Base-by-base conservation (phyloP, 2,113 vertebrate genomes). In the Tetrao urogallus region DNA sequence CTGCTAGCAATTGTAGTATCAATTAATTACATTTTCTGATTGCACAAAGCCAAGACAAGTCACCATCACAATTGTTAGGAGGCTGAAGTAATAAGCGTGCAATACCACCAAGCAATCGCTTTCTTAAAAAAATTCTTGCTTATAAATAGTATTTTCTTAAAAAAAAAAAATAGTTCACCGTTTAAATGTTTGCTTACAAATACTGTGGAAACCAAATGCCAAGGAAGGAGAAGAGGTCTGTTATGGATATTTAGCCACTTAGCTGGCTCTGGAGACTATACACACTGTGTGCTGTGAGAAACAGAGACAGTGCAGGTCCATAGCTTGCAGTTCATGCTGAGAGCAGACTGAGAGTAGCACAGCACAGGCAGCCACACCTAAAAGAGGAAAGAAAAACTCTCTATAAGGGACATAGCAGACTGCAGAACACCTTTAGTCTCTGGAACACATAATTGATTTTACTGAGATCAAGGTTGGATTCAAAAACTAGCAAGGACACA, bases 251-350 rank as follows among this genome's bases (percentile, higher is more conserved):
- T 48, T 9, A 65, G 12, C 2, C 70, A 11, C 14, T 22, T 16
- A 50, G 3, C 16, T 34, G 8, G 3, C 2, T 69, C 21, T 60
- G 48, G 13, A 30, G 84, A 25, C 8, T 66, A 14, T 42, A 70
- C 3, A 0, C 3, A 21, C 5, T 7, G 10, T 17, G 19, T 38
- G 13, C 11, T 42, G 6, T 13, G 2, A 52, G 19, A 10, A 72
- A 32, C 10, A 73, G 24, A 48, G 4, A 40, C 9, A 42, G 1
- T 28, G 14, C 25, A 40, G 25, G 7, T 71, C n/a, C 56, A 66
- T 16, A 66, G 28, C 8, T 12, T 61, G 7, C 11, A 72, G 7
- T 8, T 77, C 30, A 8, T 24, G 5, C 4, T 76, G 27, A 50
- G 47, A 48, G 54, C 54, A 65, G 38, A 32, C 13, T 28, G 15